phyloP scores from a whole-genome alignment of 1,140 invertebrate genomes.

The Leptinotarsa defecta region DNA sequence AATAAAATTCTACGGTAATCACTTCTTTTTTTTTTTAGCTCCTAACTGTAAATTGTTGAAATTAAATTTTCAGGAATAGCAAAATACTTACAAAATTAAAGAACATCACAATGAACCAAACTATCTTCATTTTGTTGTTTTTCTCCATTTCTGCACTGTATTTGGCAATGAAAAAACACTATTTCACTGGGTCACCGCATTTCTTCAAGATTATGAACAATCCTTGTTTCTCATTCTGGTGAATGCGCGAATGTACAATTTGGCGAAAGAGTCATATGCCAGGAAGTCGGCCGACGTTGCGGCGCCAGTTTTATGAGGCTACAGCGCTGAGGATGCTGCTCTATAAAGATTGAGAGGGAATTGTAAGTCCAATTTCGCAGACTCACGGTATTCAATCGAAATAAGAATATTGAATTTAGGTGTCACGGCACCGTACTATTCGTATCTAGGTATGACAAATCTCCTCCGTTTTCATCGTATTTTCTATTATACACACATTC shows the following conservation, averaged over 20 bases:
- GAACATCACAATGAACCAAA: constrained; percentile 39
- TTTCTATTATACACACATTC: no score
- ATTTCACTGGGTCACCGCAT: constrained; percentile 19
- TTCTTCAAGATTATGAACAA: neutral
- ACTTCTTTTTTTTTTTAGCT: no score
- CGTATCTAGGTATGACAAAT: no score
- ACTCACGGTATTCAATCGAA: no score
- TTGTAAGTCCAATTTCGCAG: no score
- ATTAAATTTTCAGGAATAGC: no score
- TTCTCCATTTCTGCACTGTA: constrained; percentile 17
- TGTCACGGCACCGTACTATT: no score
- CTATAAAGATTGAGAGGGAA: neutral
- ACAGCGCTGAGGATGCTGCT: constrained; percentile 12
- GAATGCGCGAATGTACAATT: neutral
- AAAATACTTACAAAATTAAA: constrained; percentile 40
- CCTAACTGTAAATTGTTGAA: no score
- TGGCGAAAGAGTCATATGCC: neutral
- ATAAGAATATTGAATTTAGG: no score
- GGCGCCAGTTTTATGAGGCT: constrained; percentile 37
- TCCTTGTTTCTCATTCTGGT: neutral
- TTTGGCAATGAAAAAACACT: constrained; percentile 7
- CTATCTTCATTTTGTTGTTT: constrained; percentile 15
- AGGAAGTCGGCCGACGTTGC: constrained; percentile 30
- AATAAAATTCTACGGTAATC: no score
- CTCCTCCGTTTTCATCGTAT: no score